Conservation (phyloP, 2,113 vertebrate species). For the Benitochromis conjunctus region DNA sequence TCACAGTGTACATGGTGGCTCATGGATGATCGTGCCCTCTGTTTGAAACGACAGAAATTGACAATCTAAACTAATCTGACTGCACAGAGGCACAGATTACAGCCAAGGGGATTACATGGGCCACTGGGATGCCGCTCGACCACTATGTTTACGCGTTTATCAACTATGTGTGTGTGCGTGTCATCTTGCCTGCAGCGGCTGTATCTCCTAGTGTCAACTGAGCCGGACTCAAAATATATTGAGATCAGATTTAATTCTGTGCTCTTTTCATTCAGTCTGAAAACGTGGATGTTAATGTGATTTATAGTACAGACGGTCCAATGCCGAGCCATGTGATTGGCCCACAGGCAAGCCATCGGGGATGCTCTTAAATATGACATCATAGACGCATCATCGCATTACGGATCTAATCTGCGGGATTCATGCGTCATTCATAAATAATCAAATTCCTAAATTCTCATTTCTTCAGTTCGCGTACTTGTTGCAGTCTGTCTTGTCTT, state of each 20-base stretch:
- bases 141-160: neutral
- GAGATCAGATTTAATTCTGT: neutral
- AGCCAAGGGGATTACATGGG: slow-evolving; percentile 61
- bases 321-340: slow-evolving; percentile 13
- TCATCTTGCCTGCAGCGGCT: neutral
- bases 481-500: neutral
- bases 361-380: slow-evolving; percentile 52
- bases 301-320: neutral
- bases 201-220: neutral
- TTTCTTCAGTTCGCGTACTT: neutral
- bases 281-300: slow-evolving; percentile 9
- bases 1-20: neutral
- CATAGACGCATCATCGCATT: slow-evolving; percentile 43
- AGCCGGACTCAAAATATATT: slow-evolving; percentile 6
- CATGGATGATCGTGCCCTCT: neutral
- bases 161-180: neutral
- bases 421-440: slow-evolving; percentile 50
- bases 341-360: slow-evolving; percentile 1
- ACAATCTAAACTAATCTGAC: slow-evolving; percentile 65
- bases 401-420: slow-evolving; percentile 34
- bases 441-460: neutral
- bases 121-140: slow-evolving; percentile 43
- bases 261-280: neutral
- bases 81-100: slow-evolving; percentile 63
- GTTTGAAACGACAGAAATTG: slow-evolving; percentile 46